Percentiles rank a stretch among this genome's conserved stretches.
These are phyloP conservation scores for Yponomeuta sedellus DNA, from an alignment of 2,888 invertebrate species.

Conservation along the genomic window DNA sequence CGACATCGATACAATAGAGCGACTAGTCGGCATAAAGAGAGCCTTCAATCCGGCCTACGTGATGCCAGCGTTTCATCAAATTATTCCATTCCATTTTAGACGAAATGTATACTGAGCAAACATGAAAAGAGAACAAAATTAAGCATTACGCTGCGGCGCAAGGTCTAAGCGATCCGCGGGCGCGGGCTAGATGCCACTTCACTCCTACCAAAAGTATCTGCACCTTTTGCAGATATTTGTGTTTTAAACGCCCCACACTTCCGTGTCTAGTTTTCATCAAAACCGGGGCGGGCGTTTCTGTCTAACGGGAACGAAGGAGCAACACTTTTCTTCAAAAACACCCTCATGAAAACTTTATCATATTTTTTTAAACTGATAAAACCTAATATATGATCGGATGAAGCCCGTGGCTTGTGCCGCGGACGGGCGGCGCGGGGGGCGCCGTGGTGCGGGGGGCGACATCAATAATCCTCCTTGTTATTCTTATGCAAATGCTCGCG, in stretches of 20 bases:
- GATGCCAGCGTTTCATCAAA: constrained; percentile 56
- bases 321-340: no score
- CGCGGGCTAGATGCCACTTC: constrained; percentile 10
- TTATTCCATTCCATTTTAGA: constrained; percentile 70
- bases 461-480: constrained; percentile 76
- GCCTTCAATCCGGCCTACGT: constrained; percentile 31
- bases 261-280: no score
- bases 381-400: neutral
- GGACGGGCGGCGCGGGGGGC: constrained; percentile 25
- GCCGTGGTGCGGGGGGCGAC: constrained; percentile 39
- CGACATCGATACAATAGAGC: constrained; percentile 30
- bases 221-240: no score
- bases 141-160: constrained; percentile 44
- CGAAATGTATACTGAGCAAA: constrained; percentile 72
- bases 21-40: constrained; percentile 9
- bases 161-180: constrained; percentile 25
- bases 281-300: no score
- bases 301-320: no score
- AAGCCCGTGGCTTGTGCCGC: constrained; percentile 13
- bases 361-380: neutral
- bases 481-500: constrained; percentile 74
- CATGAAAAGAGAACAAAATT: constrained; percentile 74
- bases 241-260: no score
- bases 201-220: no score
- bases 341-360: no score